Conservation (phyloP, 2,888 invertebrate genomes). For the Actias luna region DNA sequence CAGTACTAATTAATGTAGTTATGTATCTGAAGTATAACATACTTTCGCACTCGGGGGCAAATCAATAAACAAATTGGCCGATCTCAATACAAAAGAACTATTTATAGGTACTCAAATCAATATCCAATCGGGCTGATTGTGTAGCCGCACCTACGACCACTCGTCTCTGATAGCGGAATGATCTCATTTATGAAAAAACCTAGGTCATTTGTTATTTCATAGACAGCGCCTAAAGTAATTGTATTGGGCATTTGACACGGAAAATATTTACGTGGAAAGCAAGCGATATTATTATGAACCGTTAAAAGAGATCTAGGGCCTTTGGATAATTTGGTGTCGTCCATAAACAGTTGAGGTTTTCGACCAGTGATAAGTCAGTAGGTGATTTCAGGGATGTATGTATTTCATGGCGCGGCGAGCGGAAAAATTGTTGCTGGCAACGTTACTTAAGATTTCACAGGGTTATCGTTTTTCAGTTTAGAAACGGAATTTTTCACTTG, state of each 20-base stretch:
- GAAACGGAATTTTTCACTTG: too few species aligned
- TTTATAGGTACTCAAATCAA: slow-evolving; percentile 6
- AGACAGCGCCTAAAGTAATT: not conserved
- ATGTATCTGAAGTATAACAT: not conserved
- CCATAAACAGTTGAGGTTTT: too few species aligned
- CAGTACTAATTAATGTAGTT: not conserved
- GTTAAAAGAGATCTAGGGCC: too few species aligned
- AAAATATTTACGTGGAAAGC: too few species aligned
- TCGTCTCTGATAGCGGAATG: not conserved
- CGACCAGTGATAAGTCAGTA: too few species aligned
- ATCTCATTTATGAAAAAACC: not conserved
- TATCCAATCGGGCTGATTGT: not conserved
- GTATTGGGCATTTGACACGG: not conserved
- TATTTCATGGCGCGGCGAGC: too few species aligned
- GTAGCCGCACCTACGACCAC: not conserved
- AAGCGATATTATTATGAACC: too few species aligned
- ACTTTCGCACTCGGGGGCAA: not conserved
- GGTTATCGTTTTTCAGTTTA: too few species aligned
- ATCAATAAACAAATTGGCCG: not conserved
- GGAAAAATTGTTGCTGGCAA: too few species aligned
- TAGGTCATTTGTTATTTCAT: not conserved
- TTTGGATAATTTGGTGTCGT: too few species aligned
- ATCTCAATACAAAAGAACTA: not conserved
- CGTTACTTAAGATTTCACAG: too few species aligned
- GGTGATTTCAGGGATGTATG: too few species aligned